These are phyloP conservation scores for Passerina amoena DNA, from an alignment of 2,113 vertebrate genomes.

Conservation along the genomic window DNA sequence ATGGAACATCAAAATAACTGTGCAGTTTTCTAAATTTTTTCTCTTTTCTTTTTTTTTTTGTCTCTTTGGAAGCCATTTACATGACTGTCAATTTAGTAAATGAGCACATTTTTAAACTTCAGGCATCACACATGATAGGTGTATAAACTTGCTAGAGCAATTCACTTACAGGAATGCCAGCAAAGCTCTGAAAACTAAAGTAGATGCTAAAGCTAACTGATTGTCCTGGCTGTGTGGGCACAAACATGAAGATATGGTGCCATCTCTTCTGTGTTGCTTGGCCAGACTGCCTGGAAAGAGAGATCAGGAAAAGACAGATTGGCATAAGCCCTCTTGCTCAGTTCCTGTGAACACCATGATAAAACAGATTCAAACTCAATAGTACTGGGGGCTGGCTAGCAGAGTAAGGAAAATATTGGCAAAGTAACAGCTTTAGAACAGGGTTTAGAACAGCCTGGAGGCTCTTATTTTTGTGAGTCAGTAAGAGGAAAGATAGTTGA, in stretches of 20 bases:
- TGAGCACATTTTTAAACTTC: background rate
- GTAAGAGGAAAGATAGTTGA: background rate
- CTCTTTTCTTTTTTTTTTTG: background rate
- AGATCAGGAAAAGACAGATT: background rate
- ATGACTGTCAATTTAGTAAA: background rate
- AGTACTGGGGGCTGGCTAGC: background rate
- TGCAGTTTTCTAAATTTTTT: background rate
- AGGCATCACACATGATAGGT: background rate
- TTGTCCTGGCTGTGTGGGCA: background rate
- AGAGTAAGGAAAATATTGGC: conserved; percentile 18
- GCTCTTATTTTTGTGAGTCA: background rate
- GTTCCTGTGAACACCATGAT: background rate
- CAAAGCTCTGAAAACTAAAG: background rate
- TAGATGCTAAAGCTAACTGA: background rate
- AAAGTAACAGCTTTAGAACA: conserved; percentile 3
- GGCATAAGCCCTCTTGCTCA: background rate
- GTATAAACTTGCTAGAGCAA: background rate
- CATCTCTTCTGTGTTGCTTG: conserved; percentile 12
- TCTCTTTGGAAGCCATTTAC: background rate
- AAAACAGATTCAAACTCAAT: background rate
- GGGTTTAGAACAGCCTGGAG: background rate
- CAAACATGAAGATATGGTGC: background rate
- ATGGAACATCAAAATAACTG: background rate
- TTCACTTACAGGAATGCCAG: background rate
- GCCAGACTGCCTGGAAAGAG: conserved; percentile 29